Conservation (phyloP, 2,113 vertebrate species). For the Podocnemis expansa region DNA sequence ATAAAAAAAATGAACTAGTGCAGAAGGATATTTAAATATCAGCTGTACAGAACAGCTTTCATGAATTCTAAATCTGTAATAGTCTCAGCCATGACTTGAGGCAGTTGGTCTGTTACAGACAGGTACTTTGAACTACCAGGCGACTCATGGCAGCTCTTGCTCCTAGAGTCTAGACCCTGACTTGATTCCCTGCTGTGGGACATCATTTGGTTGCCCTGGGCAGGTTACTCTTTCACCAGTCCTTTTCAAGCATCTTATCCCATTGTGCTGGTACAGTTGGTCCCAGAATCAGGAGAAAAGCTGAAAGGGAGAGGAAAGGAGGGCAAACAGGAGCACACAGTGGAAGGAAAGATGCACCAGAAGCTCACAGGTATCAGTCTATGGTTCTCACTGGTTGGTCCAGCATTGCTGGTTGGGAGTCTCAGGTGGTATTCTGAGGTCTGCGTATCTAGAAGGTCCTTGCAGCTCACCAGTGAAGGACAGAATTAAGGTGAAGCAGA, state of each 20-base stretch:
- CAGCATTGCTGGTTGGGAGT: background rate
- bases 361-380: background rate
- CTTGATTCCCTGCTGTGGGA: background rate
- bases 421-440: background rate
- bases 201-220: background rate
- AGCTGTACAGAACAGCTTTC: conserved; percentile 4
- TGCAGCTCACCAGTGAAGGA: background rate
- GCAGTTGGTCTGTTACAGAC: background rate
- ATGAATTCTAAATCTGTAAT: conserved; percentile 38
- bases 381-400: background rate
- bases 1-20: background rate
- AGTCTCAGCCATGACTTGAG: conserved; percentile 6
- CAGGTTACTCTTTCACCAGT: background rate
- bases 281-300: background rate
- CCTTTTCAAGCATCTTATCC: background rate
- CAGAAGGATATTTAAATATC: conserved; percentile 63
- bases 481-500: background rate
- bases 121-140: background rate
- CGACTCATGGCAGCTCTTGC: background rate
- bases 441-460: background rate
- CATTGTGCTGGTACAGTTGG: background rate
- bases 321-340: background rate
- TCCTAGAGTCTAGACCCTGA: too few relatives aligned
- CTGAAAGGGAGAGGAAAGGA: background rate
- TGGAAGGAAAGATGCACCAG: background rate